Conservation (phyloP, 1,140 invertebrate species). For the Pantala flavescens region DNA sequence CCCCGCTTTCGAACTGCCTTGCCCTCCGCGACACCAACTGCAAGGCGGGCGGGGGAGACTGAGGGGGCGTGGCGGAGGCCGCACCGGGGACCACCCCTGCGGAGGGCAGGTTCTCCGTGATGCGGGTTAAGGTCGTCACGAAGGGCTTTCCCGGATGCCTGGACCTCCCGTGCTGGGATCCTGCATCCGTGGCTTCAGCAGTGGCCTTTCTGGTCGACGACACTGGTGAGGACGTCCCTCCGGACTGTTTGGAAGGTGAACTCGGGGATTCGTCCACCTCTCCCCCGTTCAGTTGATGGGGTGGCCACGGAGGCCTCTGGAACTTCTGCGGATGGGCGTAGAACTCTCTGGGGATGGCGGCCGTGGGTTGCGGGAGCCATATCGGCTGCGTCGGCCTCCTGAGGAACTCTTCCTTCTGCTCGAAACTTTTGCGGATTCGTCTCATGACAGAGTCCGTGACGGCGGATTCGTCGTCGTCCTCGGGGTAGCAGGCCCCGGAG, state of each 20-base stretch:
- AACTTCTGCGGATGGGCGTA: conserved; percentile 65
- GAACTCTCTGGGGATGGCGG: conserved; percentile 50
- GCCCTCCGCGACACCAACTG: conserved; percentile 59
- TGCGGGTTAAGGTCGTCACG: conserved; percentile 47
- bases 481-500: not conserved
- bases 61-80: conserved; percentile 33
- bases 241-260: not conserved
- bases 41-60: conserved; percentile 14
- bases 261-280: not conserved
- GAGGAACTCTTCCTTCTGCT: conserved; percentile 80
- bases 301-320: conserved; percentile 61
- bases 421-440: conserved; percentile 65
- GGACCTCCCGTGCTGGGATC: conserved; percentile 34
- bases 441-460: conserved; percentile 30
- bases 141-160: conserved; percentile 32
- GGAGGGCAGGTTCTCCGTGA: conserved; percentile 47
- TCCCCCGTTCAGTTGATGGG: conserved; percentile 28
- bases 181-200: conserved; percentile 16
- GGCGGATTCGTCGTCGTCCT: conserved; percentile 24
- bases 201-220: not conserved
- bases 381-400: conserved; percentile 56
- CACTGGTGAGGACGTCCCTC: conserved; percentile 11
- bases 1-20: conserved; percentile 56
- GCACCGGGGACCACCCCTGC: conserved; percentile 31
- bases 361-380: conserved; percentile 30